Evolutionary conservation across 2,888 invertebrate genomes (phyloP).

Genomic region (Morpho helenor): DNA sequence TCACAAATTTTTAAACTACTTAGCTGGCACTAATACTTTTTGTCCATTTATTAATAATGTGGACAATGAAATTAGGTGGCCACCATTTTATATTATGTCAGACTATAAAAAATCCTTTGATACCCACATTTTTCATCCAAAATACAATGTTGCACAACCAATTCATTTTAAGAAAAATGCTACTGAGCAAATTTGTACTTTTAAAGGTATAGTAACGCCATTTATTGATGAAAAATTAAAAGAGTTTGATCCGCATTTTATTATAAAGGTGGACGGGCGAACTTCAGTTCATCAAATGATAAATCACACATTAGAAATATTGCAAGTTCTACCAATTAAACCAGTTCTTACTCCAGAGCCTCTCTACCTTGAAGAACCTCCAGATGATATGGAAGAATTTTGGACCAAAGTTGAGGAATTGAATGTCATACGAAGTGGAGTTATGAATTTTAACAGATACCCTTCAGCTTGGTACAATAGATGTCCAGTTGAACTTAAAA

Average conservation of each 20-base stretch:
- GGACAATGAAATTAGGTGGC: slow-evolving; percentile 50
- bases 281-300: slow-evolving; percentile 67
- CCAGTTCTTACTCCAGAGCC: slow-evolving; percentile 61
- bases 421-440: slow-evolving; percentile 44
- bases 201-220: slow-evolving; percentile 57
- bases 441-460: slow-evolving; percentile 48
- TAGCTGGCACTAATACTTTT: slow-evolving; percentile 32
- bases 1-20: slow-evolving; percentile 53
- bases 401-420: slow-evolving; percentile 52
- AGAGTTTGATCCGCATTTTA: slow-evolving; percentile 71
- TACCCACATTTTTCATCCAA: slow-evolving; percentile 45
- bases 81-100: slow-evolving; percentile 44
- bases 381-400: slow-evolving; percentile 62
- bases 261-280: slow-evolving; percentile 80
- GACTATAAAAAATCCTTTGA: slow-evolving; percentile 40
- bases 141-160: slow-evolving; percentile 70
- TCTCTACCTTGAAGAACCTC: slow-evolving; percentile 52
- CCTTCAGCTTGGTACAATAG: slow-evolving; percentile 79
- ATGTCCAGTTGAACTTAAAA: slow-evolving; percentile 82
- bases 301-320: slow-evolving; percentile 59
- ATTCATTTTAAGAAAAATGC: slow-evolving; percentile 64
- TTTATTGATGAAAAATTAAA: slow-evolving; percentile 72
- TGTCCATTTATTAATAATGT: slow-evolving; percentile 38
- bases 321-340: slow-evolving; percentile 48
- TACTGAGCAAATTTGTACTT: slow-evolving; percentile 70